Evolutionary conservation across 2,888 invertebrate species (phyloP), one percentile per base, ranked within the genome.

Genomic region (Thecophora atra): DNA sequence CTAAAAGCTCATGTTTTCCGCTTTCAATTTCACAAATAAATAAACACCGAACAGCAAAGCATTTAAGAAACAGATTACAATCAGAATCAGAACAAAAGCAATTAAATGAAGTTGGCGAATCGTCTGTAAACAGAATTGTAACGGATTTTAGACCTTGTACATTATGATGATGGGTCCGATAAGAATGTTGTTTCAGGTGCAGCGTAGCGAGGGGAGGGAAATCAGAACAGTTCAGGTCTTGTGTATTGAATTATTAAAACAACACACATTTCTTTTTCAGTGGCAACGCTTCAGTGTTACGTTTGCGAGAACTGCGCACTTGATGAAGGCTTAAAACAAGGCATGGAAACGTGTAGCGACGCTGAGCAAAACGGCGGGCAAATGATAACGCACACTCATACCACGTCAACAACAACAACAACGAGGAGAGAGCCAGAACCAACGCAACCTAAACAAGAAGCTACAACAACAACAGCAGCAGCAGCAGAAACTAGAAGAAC

Each of bases 261-360:
- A n/a, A n/a, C n/a, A 11, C 30, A 19, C n/a, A 42, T 63, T 47
- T 11, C 17, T 19, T 52, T 65, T 65, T 8, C 65, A 65, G 65
- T 51, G 28, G 21, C 73, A 79, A 80, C 77, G 13, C 73, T 83
- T 37, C 81, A 82, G 30, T 83, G 83, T 63, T 82, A 81, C 65
- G 77, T 78, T 28, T 83, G 83, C 63, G 79, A 81, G 54, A 78
- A 83, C 51, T 83, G 83, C 70, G 58, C 15, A 5, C 19, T 19
- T 64, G 52, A 15, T n/a, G n/a, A 58, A 7, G 58, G 13, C 13
- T 4, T 77, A 30, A 70, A 74, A 0, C 60, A 73, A 5, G 69
- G 77, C 21, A 70, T 78, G 71, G 3, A 58, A 58, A 24, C 28
- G 24, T 64, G 64, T 47, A 28, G 47, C 26, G 47, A 21, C n/a